phyloP scores from a whole-genome alignment of 1,140 invertebrate genomes.

The Micrasema minimum region DNA sequence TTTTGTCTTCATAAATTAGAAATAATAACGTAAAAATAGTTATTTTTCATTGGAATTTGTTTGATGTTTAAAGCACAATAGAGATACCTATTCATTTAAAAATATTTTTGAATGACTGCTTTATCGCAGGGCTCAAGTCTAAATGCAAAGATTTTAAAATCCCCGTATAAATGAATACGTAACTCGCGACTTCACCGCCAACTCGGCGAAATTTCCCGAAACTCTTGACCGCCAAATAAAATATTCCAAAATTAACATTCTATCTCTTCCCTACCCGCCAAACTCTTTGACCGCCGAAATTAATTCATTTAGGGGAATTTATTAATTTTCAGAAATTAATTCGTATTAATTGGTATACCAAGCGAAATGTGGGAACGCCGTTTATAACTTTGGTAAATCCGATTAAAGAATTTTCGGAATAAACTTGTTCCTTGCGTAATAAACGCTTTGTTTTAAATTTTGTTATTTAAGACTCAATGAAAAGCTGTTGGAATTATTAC shows the following conservation, averaged over 20 bases:
- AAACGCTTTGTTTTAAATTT: slow-evolving; percentile 12
- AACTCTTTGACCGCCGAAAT: slow-evolving; percentile 27
- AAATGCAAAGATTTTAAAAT: too few species aligned
- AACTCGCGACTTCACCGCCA: too few species aligned
- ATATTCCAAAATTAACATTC: slow-evolving; percentile 29
- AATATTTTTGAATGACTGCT: too few species aligned
- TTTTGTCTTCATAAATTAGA: too few species aligned
- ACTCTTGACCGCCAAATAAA: slow-evolving; percentile 25
- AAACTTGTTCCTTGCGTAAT: slow-evolving; percentile 9
- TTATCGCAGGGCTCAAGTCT: too few species aligned
- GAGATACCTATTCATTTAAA: too few species aligned
- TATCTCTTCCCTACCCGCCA: neutral
- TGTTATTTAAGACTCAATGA: slow-evolving; percentile 9
- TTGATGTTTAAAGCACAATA: too few species aligned
- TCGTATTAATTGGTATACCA: slow-evolving; percentile 8
- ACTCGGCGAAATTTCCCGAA: slow-evolving; percentile 2
- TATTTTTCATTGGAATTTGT: too few species aligned
- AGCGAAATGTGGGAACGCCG: slow-evolving; percentile 1
- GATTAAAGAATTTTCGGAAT: slow-evolving; percentile 18
- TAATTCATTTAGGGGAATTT: slow-evolving; percentile 28
- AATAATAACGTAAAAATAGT: too few species aligned
- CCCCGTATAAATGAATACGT: too few species aligned
- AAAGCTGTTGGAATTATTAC: slow-evolving; percentile 7
- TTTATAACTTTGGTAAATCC: slow-evolving; percentile 14
- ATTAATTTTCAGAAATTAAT: slow-evolving; percentile 27